Evolutionary conservation across 2,113 vertebrate species (phyloP).

Genomic region (Hypomesus transpacificus): DNA sequence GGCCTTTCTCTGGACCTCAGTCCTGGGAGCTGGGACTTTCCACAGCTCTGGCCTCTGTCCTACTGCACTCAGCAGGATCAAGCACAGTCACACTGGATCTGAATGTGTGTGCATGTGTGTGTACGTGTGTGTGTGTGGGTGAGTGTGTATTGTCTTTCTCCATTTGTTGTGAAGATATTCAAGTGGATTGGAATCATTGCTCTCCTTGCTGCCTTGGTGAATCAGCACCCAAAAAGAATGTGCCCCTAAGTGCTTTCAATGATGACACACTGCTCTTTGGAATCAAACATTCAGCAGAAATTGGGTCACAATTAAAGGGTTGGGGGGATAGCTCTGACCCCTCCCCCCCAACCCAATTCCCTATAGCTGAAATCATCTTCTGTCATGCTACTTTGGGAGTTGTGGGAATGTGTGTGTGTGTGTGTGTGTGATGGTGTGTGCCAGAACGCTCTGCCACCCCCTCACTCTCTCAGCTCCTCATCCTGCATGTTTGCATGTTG

Average conservation of each 20-base stretch:
- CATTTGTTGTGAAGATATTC: constrained; percentile 44
- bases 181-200: constrained; percentile 42
- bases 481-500: constrained; percentile 56
- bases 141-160: constrained; percentile 10
- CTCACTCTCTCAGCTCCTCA: constrained; percentile 10
- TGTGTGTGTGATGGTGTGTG: background rate
- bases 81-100: background rate
- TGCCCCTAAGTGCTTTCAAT: constrained; percentile 38
- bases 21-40: no score
- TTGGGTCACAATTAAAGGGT: constrained; percentile 51
- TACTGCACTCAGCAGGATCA: no score
- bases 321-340: constrained; percentile 48
- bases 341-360: constrained; percentile 35
- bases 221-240: constrained; percentile 35
- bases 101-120: constrained; percentile 16
- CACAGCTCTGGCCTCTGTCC: no score
- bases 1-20: no score
- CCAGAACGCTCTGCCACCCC: constrained; percentile 22
- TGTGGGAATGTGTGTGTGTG: constrained; percentile 35
- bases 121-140: background rate
- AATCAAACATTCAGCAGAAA: constrained; percentile 49
- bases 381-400: constrained; percentile 37
- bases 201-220: constrained; percentile 40
- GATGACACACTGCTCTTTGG: constrained; percentile 43
- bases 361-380: constrained; percentile 41